Percentiles rank a stretch among this genome's conserved stretches.
Evolutionary conservation across 2,113 vertebrate genomes (phyloP).

Genomic region (Coracopsis vasa): DNA sequence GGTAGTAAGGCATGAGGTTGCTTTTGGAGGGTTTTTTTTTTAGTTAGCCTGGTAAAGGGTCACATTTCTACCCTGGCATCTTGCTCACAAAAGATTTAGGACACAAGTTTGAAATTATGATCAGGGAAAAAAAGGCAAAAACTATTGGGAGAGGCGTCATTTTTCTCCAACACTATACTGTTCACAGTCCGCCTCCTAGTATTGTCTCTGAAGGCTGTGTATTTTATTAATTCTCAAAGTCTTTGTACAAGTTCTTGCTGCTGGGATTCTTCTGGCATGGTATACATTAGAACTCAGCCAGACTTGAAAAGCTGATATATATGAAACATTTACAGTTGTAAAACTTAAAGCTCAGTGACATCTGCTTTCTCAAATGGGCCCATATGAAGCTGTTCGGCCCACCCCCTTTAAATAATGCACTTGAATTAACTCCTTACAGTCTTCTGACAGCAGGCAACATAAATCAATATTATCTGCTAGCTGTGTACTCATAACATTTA

Average conservation of each 20-base stretch:
- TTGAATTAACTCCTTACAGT: background rate
- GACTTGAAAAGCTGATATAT: background rate
- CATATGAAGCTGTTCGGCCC: background rate
- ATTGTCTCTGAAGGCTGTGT: background rate
- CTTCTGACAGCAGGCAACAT: background rate
- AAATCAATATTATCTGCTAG: background rate
- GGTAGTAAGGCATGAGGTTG: background rate
- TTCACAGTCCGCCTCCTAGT: background rate
- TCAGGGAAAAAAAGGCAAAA: background rate
- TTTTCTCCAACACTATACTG: background rate
- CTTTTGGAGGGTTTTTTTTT: background rate
- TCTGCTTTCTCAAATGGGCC: background rate
- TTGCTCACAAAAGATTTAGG: background rate
- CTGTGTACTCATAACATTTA: conserved; percentile 33
- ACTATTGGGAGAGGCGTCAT: background rate
- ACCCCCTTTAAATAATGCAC: background rate
- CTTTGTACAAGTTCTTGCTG: background rate
- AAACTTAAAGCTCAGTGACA: background rate
- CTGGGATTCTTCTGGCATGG: background rate
- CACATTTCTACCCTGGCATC: background rate
- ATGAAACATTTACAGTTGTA: background rate
- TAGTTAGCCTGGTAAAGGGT: background rate
- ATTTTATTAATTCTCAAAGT: background rate
- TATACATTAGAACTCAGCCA: background rate
- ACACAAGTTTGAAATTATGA: background rate